These are phyloP conservation scores for Onychomys arenicola DNA, from an alignment of 2,797 vertebrate species.

Conservation along the genomic window DNA sequence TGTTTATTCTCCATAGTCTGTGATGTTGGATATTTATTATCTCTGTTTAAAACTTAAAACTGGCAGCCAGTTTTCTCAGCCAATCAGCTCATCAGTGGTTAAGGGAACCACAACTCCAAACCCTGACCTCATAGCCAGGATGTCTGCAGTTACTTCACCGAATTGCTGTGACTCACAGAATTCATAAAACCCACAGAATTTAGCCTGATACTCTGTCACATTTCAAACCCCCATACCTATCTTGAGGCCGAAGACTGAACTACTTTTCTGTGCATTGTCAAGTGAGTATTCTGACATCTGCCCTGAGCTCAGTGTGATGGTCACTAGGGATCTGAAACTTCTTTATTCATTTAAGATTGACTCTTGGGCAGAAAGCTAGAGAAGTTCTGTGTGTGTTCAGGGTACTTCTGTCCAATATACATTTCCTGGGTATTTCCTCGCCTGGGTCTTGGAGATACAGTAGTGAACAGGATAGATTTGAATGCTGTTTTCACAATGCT, in stretches of 20 bases:
- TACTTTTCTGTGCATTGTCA: neutral
- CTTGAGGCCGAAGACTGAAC: neutral
- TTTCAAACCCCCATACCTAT: neutral
- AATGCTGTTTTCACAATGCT: neutral
- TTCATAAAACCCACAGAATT: neutral
- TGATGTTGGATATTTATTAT: neutral
- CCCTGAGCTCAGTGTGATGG: neutral
- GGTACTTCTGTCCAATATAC: neutral
- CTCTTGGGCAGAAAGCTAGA: neutral
- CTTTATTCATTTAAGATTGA: neutral
- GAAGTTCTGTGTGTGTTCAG: neutral
- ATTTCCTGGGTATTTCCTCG: neutral
- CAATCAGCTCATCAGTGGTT: neutral
- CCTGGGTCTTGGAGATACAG: neutral
- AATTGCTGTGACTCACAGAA: neutral
- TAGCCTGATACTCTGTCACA: neutral
- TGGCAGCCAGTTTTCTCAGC: neutral
- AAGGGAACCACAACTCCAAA: neutral
- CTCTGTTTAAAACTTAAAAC: constrained; percentile 36
- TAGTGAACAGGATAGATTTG: neutral
- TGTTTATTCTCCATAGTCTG: neutral
- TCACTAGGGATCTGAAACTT: neutral
- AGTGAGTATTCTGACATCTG: neutral
- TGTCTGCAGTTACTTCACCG: neutral
- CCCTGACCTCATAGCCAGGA: neutral